Evolutionary conservation across 2,888 invertebrate species (phyloP).

Genomic region (Cyaniris semiargus): DNA sequence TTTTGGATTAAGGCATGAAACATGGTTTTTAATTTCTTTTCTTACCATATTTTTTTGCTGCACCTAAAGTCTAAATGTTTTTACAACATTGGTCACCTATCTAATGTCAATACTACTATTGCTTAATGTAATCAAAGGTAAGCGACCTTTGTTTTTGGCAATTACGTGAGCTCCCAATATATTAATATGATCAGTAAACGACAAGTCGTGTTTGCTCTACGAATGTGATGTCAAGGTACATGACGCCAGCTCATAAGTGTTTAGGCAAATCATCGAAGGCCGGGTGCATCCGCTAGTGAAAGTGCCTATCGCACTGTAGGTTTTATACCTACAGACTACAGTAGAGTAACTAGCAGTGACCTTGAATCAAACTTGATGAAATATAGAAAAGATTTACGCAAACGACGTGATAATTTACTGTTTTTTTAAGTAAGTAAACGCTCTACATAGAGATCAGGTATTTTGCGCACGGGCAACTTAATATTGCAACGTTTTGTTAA

Average conservation of each 20-base stretch:
- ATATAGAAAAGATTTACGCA: background rate
- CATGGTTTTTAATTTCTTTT: background rate
- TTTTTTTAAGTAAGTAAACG: too few relatives aligned
- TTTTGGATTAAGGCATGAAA: too few relatives aligned
- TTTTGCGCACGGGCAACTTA: too few relatives aligned
- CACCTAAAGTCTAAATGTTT: background rate
- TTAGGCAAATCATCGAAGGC: constrained; percentile 65
- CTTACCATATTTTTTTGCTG: background rate
- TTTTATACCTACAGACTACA: background rate
- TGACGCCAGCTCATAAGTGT: constrained; percentile 51
- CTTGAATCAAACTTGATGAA: background rate
- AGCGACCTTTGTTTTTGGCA: constrained; percentile 5
- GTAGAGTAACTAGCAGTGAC: background rate
- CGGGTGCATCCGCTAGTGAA: constrained; percentile 60
- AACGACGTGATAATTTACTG: too few relatives aligned
- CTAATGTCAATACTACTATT: background rate
- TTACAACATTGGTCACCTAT: background rate
- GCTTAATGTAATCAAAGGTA: constrained; percentile 9
- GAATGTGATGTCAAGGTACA: constrained; percentile 4
- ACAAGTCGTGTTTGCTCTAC: constrained; percentile 4
- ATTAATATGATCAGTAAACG: constrained; percentile 8
- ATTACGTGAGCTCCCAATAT: constrained; percentile 9
- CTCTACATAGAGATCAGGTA: too few relatives aligned
- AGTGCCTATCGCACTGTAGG: background rate
- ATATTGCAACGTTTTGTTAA: too few relatives aligned